Evolutionary conservation across 1,140 invertebrate species (phyloP), one percentile per base, ranked within the genome.

Genomic region (Cyrtorhinus lividipennis): DNA sequence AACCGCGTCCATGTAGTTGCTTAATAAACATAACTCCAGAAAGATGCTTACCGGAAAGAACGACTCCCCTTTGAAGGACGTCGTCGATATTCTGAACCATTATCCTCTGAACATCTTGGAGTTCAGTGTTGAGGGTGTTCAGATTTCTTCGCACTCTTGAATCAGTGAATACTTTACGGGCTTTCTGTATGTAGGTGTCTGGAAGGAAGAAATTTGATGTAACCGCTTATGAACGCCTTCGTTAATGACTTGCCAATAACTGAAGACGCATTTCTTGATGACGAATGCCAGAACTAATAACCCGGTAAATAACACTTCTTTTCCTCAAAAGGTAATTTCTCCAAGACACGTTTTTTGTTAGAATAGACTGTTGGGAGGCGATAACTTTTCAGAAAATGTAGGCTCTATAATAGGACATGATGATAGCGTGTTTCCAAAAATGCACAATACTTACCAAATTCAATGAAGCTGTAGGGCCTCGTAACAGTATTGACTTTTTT

Each of bases 11-110:
- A 56, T 56, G 53, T 56, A 8, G 8, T 12, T 23, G 57, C 27
- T 23, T 10, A 59, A 5, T 13, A 20, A 56, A 56, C 10, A 56
- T 10, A 8, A 8, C n/a, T 10, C 8, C n/a, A 20, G 53, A 56
- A 38, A 38, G 15, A 8, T 38, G 64, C 59, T 71, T 77, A 96
- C 92, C 92, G 76, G 93, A 95, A 59, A 99, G 77, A 53, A 96
- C 86, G 59, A 94, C 92, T 60, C 96, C 96, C 69, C 96, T 80
- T 74, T 97, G 91, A 66, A 99, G 79, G 58, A 99, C 95, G 79
- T 99, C 95, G 76, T 98, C 95, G 70, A 99, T 98, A 77, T 99
- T 99, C 76, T 98, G 94, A 66, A 99, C 95, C 96, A 99, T 99
- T 70, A 99, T 99, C 71, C 94, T 83, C 72, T 98, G 95, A 38